Base-by-base conservation (phyloP, 2,797 vertebrate genomes). In the Darevskia mixta region DNA sequence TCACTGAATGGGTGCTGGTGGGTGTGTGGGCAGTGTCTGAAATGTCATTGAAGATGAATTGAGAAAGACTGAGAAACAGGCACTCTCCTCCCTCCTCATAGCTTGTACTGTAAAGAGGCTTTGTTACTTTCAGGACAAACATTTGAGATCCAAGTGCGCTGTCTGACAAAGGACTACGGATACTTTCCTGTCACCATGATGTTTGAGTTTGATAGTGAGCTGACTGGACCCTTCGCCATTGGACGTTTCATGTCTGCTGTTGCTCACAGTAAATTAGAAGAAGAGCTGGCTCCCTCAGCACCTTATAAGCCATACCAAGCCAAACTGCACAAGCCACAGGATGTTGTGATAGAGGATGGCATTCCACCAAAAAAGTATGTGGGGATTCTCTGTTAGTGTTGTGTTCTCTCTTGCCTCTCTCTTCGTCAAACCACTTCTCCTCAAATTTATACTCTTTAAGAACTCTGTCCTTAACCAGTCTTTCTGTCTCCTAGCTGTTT, bases 131-230 rank as follows among this genome's bases (percentile, higher is more conserved):
- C 95, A 99, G 98, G 97, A 1, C 90, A 89, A 49, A 83, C 4
- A 1, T 97, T 98, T 87, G 93, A 97, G 32, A 86, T 99, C 90
- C 92, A 88, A 3, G 94, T 98, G 85, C 85, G 25, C 3, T 98
- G 98, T 92, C 25, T n/a, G 79, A 94, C 97, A 77, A 41, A 18
- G 29, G 86, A 92, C 15, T 96, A 97, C 0, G 98, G 98, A 41
- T 97, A 94, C 95, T 98, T 97, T 94, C 94, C 80, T 0, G 91
- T 96, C 4, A 95, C 96, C 0, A 38, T 99, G 93, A 90, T 95
- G 35, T 98, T 98, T 4, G 95, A 98, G 88, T 98, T 99, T 95
- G 95, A 91, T 90, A 94, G 93, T 81, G 95, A 97, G 92, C 89
- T 88, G 0, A 49, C 89, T 0, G 32, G 81, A 13, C 49, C 80